Conservation (phyloP, 2,113 vertebrate species). For the human (Homo sapiens) region DNA sequence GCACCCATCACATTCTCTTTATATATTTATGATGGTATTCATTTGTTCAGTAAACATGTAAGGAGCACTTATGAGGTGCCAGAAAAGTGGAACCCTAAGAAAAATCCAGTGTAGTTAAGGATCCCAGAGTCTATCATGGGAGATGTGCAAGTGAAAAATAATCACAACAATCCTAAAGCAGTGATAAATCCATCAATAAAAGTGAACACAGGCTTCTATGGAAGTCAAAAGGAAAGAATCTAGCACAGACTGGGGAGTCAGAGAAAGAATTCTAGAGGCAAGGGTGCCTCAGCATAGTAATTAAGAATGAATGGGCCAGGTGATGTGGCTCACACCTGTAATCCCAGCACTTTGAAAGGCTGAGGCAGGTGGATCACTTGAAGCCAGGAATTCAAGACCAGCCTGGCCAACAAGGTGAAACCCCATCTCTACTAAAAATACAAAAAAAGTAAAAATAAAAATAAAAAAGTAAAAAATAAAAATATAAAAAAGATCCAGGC, state of each 20-base stretch:
- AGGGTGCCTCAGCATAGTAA: accelerated
- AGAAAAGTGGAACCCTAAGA: background rate
- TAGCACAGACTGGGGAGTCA: background rate
- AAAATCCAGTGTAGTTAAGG: background rate
- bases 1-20: background rate
- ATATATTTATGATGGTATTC: accelerated
- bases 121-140: background rate
- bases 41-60: background rate
- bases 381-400: too few species aligned
- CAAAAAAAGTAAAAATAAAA: too few species aligned
- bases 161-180: background rate
- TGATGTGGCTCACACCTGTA: too few species aligned
- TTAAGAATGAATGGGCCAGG: background rate
- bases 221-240: background rate
- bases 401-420: too few species aligned
- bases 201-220: background rate
- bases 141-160: background rate
- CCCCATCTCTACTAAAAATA: too few species aligned
- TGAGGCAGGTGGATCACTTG: too few species aligned
- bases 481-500: too few species aligned
- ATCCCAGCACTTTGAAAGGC: too few species aligned
- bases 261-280: background rate
- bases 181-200: background rate
- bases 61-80: background rate
- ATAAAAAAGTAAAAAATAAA: too few species aligned